phyloP scores from a whole-genome alignment of 2,797 vertebrate species.

The Peromyscus attwateri region DNA sequence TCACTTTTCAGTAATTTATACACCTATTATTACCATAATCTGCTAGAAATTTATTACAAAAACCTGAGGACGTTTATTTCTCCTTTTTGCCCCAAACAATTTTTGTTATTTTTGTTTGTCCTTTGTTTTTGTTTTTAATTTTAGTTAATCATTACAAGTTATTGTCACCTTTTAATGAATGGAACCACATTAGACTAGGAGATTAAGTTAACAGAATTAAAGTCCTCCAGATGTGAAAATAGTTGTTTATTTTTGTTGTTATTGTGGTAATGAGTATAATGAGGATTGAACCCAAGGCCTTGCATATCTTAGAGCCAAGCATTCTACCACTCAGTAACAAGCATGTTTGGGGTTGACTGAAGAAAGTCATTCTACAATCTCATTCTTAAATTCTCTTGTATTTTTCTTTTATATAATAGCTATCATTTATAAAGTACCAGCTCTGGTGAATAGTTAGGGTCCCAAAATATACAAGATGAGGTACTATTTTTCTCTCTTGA shows the following conservation, averaged over 20 bases:
- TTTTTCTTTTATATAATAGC: slow-evolving; percentile 7
- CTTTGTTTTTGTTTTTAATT: not conserved
- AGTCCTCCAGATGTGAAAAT: not conserved
- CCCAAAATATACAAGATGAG: not conserved
- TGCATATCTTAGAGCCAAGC: not conserved
- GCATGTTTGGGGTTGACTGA: not conserved
- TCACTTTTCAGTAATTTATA: not conserved
- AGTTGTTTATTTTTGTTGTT: not conserved
- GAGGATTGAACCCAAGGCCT: not conserved
- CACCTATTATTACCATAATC: not conserved
- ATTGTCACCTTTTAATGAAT: not conserved
- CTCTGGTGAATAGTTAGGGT: not conserved
- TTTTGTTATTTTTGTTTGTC: not conserved
- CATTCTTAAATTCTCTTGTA: not conserved
- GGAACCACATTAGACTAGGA: not conserved
- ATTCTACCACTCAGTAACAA: not conserved
- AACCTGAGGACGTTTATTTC: not conserved
- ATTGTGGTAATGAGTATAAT: not conserved
- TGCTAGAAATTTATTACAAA: not conserved
- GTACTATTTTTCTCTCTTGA: not conserved
- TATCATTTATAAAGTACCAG: not conserved
- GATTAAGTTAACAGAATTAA: slow-evolving; percentile 5
- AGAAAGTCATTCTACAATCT: slow-evolving; percentile 44
- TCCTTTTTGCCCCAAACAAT: not conserved
- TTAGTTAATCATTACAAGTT: slow-evolving; percentile 12